Percentiles rank a stretch among this genome's conserved stretches.
These are phyloP conservation scores for Hymenopus coronatus DNA, from an alignment of 2,888 invertebrate genomes.

Conservation along the genomic window DNA sequence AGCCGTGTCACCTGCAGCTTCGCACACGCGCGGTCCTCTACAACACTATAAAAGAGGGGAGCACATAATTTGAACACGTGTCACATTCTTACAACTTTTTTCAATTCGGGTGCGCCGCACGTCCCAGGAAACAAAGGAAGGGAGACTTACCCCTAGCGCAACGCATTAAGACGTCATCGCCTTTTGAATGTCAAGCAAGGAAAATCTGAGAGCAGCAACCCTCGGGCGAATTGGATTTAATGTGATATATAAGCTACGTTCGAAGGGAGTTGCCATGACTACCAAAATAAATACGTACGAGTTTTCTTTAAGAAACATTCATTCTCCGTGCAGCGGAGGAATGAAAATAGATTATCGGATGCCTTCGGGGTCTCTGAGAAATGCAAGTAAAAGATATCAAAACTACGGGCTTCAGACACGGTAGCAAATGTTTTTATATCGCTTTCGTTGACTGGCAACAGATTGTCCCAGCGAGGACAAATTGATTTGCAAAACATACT, in stretches of 20 bases:
- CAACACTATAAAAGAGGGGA: neutral
- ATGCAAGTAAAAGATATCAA: neutral
- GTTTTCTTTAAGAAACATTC: neutral
- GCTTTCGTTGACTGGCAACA: neutral
- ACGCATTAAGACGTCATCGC: slow-evolving; percentile 26
- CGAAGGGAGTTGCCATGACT: slow-evolving; percentile 19
- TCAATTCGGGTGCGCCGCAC: slow-evolving; percentile 13
- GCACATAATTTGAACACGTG: slow-evolving; percentile 11
- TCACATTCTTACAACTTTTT: slow-evolving; percentile 8
- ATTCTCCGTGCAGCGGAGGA: neutral
- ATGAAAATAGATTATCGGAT: neutral
- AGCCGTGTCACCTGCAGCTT: neutral
- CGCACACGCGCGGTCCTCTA: neutral
- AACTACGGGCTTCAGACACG: neutral
- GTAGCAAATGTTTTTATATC: neutral
- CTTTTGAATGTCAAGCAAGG: slow-evolving; percentile 34
- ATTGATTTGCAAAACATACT: neutral
- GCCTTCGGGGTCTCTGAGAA: neutral
- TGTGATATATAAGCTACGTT: slow-evolving; percentile 14
- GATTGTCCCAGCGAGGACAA: neutral
- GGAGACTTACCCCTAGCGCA: neutral
- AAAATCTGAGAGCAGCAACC: slow-evolving; percentile 23
- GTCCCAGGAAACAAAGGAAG: neutral
- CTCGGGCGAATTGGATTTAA: slow-evolving; percentile 28
- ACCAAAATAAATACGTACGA: neutral